Evolutionary conservation across 2,113 vertebrate genomes (phyloP), one percentile per base, ranked within the genome.

Genomic region (Falcunculus frontatus): DNA sequence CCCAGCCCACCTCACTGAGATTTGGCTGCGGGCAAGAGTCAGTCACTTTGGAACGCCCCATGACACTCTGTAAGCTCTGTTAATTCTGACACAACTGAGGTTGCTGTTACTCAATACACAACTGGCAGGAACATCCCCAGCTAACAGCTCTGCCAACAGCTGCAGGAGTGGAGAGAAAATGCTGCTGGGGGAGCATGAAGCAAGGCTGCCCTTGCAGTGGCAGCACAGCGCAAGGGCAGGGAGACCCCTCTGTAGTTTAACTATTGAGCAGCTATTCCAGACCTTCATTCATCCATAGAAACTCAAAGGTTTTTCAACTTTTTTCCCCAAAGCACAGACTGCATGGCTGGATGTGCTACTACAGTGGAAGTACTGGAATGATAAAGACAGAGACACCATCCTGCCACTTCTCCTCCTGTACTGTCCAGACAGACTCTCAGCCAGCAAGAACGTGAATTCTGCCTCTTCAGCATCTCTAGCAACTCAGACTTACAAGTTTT

Each of bases 61-160:
- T 18, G 59, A 13, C 8, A 32, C 16, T n/a, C n/a, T n/a, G n/a
- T n/a, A n/a, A 57, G 41, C 32, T 47, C 62, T 1, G 0, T 19
- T 41, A 52, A 32, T n/a, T 63, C 69, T 42, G 74, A 53, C 44
- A 59, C 33, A 69, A 16, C 21, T 29, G 29, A 80, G 53, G 20
- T 7, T 1, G 3, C 44, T 6, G 44, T 53, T 16, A 62, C 49
- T 30, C 29, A 44, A 35, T 1, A 32, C 4, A 22, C 1, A 23
- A 42, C 32, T 1, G 27, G n/a, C 74, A 93, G 44, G 73, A 76
- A 50, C 49, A 55, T 30, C 22, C 60, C 37, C 59, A 73, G 57
- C 33, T 79, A 68, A 22, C 42, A 59, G 44, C 5, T 5, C 52
- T 68, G 82, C 46, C 56, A 46, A 30, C 1, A 74, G 47, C 13